A percentile compares a stretch with the other conserved stretches of the same genome.
Evolutionary conservation across 2,888 invertebrate genomes (phyloP).

Genomic region (Gandaritis pyraliata): DNA sequence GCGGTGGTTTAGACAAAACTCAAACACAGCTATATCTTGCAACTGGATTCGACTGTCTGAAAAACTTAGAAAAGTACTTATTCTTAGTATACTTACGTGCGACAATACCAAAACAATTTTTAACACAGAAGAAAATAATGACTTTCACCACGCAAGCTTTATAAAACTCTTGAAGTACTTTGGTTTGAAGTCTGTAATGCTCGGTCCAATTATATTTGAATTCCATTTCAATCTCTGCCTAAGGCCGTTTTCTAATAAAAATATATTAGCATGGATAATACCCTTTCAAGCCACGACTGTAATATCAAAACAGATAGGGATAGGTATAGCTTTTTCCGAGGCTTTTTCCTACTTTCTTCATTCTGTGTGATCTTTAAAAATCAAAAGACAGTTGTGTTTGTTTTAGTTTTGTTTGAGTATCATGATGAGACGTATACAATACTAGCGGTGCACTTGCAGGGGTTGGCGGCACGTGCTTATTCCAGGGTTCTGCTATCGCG

Average conservation of each 20-base stretch:
- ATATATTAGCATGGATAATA: constrained; percentile 17
- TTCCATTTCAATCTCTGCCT: constrained; percentile 3
- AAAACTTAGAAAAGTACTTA: not conserved
- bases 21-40: too few relatives aligned
- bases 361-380: constrained; percentile 16
- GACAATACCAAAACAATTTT: not conserved
- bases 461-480: constrained; percentile 67
- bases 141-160: not conserved
- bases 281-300: constrained; percentile 8
- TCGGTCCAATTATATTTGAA: constrained; percentile 5
- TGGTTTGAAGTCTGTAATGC: not conserved
- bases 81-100: not conserved
- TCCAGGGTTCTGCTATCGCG: constrained; percentile 71
- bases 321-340: too few relatives aligned
- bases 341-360: not conserved
- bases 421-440: constrained; percentile 42
- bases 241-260: constrained; percentile 14
- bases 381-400: constrained; percentile 16
- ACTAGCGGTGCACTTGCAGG: constrained; percentile 53
- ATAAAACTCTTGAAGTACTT: not conserved
- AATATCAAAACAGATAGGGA: constrained; percentile 5
- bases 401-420: constrained; percentile 31
- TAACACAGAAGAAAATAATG: not conserved
- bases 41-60: too few relatives aligned
- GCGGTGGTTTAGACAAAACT: too few relatives aligned